phyloP scores from a whole-genome alignment of 2,888 invertebrate genomes.

The Cryptophagus acutangulus region DNA sequence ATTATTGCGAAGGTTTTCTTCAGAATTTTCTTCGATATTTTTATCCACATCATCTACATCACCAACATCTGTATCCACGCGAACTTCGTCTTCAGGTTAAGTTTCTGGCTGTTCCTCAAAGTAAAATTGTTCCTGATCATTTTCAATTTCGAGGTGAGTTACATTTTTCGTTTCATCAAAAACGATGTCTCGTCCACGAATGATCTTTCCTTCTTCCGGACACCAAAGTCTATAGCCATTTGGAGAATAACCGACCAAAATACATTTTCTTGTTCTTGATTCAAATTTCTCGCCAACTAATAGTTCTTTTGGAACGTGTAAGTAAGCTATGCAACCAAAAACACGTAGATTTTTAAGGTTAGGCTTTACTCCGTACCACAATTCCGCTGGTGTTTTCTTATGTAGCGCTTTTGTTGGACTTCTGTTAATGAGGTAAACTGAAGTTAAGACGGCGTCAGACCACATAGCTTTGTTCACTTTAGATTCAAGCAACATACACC shows the following conservation, averaged over 20 bases:
- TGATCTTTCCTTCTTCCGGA: constrained; percentile 18
- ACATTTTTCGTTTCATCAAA: constrained; percentile 9
- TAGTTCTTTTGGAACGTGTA: constrained; percentile 37
- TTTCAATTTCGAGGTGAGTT: too few species aligned
- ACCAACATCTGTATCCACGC: too few species aligned
- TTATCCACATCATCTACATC: too few species aligned
- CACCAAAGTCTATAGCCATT: constrained; percentile 23
- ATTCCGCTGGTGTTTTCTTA: constrained; percentile 35
- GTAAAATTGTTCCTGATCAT: too few species aligned
- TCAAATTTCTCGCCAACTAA: constrained; percentile 38
- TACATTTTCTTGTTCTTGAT: constrained; percentile 29
- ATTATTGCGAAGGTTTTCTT: constrained; percentile 5
- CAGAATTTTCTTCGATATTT: too few species aligned
- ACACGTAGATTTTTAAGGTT: constrained; percentile 32
- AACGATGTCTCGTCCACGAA: constrained; percentile 19
- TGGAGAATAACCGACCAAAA: constrained; percentile 37
- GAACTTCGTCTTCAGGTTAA: too few species aligned
- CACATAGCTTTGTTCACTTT: constrained; percentile 23
- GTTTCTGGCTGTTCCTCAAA: too few species aligned
- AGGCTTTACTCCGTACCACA: constrained; percentile 37
- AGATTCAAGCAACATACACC: constrained; percentile 19
- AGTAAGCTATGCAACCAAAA: constrained; percentile 41
- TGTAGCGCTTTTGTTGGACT: constrained; percentile 17
- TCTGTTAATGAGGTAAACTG: constrained; percentile 22
- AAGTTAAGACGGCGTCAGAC: constrained; percentile 36